phyloP scores from a whole-genome alignment of 2,113 vertebrate species.

The Hypomesus transpacificus region DNA sequence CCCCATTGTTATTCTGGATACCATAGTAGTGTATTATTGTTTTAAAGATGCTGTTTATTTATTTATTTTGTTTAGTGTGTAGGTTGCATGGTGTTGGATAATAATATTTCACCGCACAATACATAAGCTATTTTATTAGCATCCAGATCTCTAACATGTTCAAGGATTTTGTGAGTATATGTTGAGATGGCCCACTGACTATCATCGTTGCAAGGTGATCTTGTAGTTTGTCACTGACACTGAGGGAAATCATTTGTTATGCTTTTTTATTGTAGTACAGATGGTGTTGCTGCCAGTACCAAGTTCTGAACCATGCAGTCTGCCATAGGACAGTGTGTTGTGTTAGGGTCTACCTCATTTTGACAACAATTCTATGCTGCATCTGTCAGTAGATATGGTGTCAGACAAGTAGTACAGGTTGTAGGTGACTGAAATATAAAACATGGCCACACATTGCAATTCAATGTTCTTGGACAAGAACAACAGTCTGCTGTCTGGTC shows the following conservation, averaged over 20 bases:
- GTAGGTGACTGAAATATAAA: no score
- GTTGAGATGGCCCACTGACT: neutral
- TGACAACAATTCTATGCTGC: neutral
- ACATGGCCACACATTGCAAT: no score
- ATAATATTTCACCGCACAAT: constrained; percentile 15
- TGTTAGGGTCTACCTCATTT: neutral
- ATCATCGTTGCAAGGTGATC: neutral
- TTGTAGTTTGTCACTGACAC: neutral
- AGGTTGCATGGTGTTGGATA: constrained; percentile 14
- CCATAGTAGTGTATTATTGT: no score
- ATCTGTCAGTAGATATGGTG: no score
- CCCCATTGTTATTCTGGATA: neutral
- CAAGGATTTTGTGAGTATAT: neutral
- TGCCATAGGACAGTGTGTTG: no score
- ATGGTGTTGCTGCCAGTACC: neutral
- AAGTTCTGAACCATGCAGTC: no score
- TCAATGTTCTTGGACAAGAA: no score
- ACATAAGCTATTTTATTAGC: neutral
- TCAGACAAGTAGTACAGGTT: no score
- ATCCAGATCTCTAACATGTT: constrained; percentile 5
- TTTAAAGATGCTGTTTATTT: no score
- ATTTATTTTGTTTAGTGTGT: no score
- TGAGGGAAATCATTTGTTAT: neutral
- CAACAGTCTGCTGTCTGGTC: no score
- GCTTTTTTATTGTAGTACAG: neutral